Percentiles rank a stretch among this genome's conserved stretches.
These are phyloP conservation scores for Melanotaenia pygmaea DNA, from an alignment of 2,797 vertebrate species.

Conservation along the genomic window DNA sequence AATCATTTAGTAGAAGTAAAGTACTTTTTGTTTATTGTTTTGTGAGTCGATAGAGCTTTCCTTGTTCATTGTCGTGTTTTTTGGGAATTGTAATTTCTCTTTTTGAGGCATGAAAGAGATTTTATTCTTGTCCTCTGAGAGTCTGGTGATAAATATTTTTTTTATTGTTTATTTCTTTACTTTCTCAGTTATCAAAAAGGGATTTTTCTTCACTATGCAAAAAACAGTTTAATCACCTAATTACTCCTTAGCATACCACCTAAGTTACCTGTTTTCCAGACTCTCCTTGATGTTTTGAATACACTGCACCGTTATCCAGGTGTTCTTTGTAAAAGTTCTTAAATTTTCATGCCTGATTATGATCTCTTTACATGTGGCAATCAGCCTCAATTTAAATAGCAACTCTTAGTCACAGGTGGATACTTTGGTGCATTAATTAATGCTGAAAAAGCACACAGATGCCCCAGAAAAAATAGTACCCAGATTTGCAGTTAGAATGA, in stretches of 20 bases:
- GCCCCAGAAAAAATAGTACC: not conserved
- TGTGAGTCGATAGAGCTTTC: not conserved
- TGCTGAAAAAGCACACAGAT: not conserved
- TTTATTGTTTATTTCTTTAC: not conserved
- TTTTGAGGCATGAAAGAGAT: not conserved
- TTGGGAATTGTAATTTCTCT: too few species aligned
- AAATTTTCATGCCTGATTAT: not conserved
- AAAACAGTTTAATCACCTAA: not conserved
- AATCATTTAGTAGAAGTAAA: not conserved
- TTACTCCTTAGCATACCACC: not conserved
- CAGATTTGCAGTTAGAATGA: not conserved
- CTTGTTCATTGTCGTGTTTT: too few species aligned
- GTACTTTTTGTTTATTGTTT: not conserved
- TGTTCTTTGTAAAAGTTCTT: not conserved
- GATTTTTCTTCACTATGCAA: not conserved
- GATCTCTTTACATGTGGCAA: not conserved
- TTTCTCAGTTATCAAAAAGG: not conserved
- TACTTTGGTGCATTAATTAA: not conserved
- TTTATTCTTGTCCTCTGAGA: not conserved
- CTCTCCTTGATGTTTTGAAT: not conserved
- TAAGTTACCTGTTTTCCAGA: not conserved
- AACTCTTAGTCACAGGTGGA: not conserved
- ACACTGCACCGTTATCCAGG: not conserved
- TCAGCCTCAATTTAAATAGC: not conserved
- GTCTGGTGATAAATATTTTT: not conserved